phyloP scores from a whole-genome alignment of 2,113 vertebrate genomes.

The Eidolon helvum region DNA sequence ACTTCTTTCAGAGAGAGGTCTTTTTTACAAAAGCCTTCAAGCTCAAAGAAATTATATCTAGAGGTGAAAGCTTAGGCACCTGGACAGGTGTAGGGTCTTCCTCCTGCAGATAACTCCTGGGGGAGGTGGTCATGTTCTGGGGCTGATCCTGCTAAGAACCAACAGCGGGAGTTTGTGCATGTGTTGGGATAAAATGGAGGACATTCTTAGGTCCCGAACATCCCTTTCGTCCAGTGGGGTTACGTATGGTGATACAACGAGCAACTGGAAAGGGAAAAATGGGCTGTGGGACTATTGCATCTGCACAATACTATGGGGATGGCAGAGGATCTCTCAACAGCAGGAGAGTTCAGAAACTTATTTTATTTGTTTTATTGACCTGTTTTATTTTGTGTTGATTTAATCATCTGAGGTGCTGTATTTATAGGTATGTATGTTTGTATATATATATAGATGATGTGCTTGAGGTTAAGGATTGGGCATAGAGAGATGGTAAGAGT shows the following conservation, averaged over 20 bases:
- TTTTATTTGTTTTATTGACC: background rate
- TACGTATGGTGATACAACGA: background rate
- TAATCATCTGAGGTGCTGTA: background rate
- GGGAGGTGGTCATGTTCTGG: background rate
- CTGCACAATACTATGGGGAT: accelerated
- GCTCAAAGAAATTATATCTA: background rate
- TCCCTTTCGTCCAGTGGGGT: background rate
- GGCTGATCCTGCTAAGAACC: background rate
- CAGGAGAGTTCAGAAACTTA: background rate
- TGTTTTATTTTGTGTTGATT: background rate
- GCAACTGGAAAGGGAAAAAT: background rate
- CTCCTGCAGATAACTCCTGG: background rate
- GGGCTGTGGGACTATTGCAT: background rate
- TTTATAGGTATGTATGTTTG: background rate
- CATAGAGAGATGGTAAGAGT: background rate
- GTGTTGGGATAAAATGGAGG: background rate
- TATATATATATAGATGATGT: background rate
- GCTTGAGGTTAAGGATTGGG: background rate
- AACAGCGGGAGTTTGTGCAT: background rate
- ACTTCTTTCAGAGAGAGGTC: background rate
- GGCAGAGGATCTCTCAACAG: background rate
- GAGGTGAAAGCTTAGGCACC: background rate
- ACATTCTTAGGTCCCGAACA: background rate
- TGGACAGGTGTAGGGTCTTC: background rate
- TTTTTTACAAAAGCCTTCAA: background rate